phyloP scores from a whole-genome alignment of 2,888 invertebrate species.

The Acanthosepion esculentum region DNA sequence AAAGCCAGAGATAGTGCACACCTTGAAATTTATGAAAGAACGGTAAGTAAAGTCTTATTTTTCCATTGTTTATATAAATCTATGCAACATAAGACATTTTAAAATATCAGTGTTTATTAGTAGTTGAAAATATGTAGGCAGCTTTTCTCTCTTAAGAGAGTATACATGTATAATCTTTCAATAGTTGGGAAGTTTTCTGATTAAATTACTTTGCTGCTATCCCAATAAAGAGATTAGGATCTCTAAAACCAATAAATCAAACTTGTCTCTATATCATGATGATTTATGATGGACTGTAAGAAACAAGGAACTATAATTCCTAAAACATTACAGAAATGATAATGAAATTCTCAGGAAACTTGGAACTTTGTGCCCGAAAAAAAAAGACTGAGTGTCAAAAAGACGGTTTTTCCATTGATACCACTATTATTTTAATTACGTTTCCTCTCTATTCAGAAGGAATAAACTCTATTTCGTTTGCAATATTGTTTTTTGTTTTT shows the following conservation, averaged over 20 bases:
- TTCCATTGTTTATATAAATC: background rate
- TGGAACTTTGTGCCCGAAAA: too few species aligned
- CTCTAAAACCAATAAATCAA: background rate
- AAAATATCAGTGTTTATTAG: background rate
- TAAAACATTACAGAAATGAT: background rate
- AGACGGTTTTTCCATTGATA: too few species aligned
- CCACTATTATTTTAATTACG: background rate
- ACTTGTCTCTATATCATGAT: background rate
- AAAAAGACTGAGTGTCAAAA: too few species aligned
- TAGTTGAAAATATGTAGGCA: background rate
- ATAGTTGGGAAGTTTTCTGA: too few species aligned
- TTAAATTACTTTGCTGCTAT: background rate
- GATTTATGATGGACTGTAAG: too few species aligned
- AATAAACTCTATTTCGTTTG: background rate
- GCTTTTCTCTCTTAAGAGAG: background rate
- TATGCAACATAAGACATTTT: background rate
- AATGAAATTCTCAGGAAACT: background rate
- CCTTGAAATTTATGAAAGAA: slow-evolving; percentile 97
- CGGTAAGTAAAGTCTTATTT: slow-evolving; percentile 78
- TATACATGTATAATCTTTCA: background rate
- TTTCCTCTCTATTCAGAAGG: background rate
- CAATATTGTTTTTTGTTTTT: background rate
- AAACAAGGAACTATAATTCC: background rate
- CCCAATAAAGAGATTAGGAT: background rate
- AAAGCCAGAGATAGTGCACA: slow-evolving; percentile 94